Evolutionary conservation across 2,113 vertebrate species (phyloP), one percentile per base, ranked within the genome.

Genomic region (Rhabdomys dilectus): DNA sequence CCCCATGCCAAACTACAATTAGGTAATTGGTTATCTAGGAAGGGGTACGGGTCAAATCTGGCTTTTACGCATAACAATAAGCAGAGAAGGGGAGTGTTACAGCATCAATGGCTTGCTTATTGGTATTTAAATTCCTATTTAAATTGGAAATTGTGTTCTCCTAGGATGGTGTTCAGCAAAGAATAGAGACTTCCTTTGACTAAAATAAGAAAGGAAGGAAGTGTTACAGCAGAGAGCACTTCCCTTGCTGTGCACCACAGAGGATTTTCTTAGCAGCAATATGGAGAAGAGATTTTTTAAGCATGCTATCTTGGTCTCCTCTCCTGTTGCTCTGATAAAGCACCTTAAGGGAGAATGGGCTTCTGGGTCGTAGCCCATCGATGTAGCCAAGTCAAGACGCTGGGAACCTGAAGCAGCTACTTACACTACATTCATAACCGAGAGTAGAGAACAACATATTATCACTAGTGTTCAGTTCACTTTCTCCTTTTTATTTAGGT

Each of bases 151-250:
- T 51, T 51, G 62, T 87, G 42, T 36, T 87, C 84, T 51, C 29
- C 31, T 51, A 87, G 62, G 42, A 51, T 51, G 42, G 1, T 22
- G 42, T 48, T 66, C 84, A 17, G 84, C 45, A 45, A 68, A 51
- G 62, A 66, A 87, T 36, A 68, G 29, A 68, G 62, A 68, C 62
- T 86, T 48, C 7, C 84, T 86, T 36, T 87, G 82, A 64, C 82
- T 45, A 64, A 85, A 85, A 85, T 85, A 85, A 85, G 60, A 29
- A 64, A 64, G 82, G 82, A 68, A 87, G 62, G 62, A 87, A 87
- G 84, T 11, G 13, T 48, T 36, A 13, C 48, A 62, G 72, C 42
- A 87, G 21, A 58, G 72, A 51, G 8, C 7, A 0, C 0, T 19
- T 45, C 26, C 31, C 42, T 45, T 39, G 5, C 17, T 26, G 45